Conservation (phyloP, 2,797 vertebrate genomes). For the Cygnus olor region DNA sequence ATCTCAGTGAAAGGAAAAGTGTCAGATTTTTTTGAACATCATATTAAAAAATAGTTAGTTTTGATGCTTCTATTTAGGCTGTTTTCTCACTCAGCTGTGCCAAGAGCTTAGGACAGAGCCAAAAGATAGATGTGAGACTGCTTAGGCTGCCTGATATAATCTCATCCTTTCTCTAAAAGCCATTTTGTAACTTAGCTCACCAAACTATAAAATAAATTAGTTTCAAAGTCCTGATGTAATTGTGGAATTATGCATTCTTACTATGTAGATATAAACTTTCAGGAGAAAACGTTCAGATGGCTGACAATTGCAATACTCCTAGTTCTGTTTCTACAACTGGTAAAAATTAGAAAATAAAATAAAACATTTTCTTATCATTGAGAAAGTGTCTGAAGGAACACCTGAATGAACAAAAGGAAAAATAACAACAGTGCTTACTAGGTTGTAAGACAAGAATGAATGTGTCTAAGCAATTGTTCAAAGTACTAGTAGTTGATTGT, state of each 20-base stretch:
- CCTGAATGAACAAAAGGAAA: background rate
- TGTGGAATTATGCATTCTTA: background rate
- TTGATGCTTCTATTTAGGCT: background rate
- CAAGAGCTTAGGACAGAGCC: background rate
- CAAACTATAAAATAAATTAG: background rate
- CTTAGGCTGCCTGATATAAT: background rate
- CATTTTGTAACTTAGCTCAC: background rate
- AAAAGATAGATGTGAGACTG: background rate
- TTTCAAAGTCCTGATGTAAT: background rate
- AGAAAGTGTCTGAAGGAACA: slow-evolving; percentile 44
- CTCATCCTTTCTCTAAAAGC: background rate
- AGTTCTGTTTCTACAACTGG: background rate
- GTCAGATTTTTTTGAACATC: background rate
- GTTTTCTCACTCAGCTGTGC: background rate
- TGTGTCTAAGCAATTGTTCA: slow-evolving; percentile 38
- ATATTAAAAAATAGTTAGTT: background rate
- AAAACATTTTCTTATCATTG: slow-evolving; percentile 27
- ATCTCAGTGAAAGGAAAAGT: background rate
- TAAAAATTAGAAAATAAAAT: slow-evolving; percentile 5
- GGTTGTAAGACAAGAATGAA: slow-evolving; percentile 64
- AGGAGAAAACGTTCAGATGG: background rate
- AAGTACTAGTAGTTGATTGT: slow-evolving; percentile 38
- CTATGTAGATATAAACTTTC: background rate
- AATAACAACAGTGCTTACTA: slow-evolving; percentile 18
- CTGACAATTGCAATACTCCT: background rate